phyloP scores from a whole-genome alignment of 2,888 invertebrate species.

The Euplexia lucipara region DNA sequence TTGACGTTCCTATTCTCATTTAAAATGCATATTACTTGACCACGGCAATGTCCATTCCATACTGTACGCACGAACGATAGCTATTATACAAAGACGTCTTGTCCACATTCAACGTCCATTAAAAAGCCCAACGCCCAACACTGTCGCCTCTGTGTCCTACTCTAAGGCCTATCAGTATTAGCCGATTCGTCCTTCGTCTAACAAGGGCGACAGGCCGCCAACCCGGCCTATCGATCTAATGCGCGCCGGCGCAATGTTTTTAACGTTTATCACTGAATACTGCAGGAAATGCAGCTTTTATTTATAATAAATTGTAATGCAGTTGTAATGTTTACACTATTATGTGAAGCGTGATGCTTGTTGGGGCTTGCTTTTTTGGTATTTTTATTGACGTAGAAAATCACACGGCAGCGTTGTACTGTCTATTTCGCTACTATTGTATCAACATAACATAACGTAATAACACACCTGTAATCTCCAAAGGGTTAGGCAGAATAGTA shows the following conservation, averaged over 20 bases:
- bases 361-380: background rate
- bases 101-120: background rate
- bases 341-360: background rate
- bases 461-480: too few species aligned
- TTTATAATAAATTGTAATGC: conserved; percentile 10
- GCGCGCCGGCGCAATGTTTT: conserved; percentile 73
- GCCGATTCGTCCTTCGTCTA: conserved; percentile 87
- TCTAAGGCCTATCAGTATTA: conserved; percentile 64
- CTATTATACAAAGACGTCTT: too few species aligned
- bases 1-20: too few species aligned
- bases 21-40: too few species aligned
- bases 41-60: too few species aligned
- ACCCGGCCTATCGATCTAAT: conserved; percentile 86
- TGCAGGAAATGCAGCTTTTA: conserved; percentile 56
- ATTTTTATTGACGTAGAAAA: background rate
- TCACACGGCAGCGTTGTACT: too few species aligned
- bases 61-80: too few species aligned
- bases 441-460: too few species aligned
- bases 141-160: conserved; percentile 58
- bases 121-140: background rate
- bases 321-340: conserved; percentile 13
- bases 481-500: too few species aligned
- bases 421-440: too few species aligned
- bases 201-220: conserved; percentile 88
- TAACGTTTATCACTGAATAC: conserved; percentile 46